Conservation (phyloP, 2,888 invertebrate genomes). For the Ochropleura leucogaster region DNA sequence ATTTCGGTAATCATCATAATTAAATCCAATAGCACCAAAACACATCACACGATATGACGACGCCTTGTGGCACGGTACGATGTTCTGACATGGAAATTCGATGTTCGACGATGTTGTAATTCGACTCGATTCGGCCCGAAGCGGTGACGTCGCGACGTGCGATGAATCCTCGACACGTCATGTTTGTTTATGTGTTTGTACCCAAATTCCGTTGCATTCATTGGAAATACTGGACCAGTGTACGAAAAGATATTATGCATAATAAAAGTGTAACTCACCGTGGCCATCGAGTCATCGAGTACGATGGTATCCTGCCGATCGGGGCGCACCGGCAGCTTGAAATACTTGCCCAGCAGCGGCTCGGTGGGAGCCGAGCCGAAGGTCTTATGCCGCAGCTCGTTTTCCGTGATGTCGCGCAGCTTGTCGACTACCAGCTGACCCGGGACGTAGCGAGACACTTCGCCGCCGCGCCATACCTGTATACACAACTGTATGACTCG, state of each 20-base stretch:
- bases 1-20: not conserved
- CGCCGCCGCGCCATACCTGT: conserved; percentile 86
- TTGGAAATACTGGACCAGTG: not conserved
- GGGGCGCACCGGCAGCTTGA: conserved; percentile 88
- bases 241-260: not conserved
- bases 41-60: not conserved
- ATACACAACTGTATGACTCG: not conserved
- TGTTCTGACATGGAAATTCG: not conserved
- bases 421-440: conserved; percentile 86
- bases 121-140: not conserved
- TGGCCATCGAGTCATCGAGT: conserved; percentile 92
- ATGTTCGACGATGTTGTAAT: not conserved
- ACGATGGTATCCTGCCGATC: conserved; percentile 86
- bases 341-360: conserved; percentile 91
- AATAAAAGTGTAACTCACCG: conserved; percentile 20
- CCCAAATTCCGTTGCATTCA: not conserved
- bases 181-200: not conserved
- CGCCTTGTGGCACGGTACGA: not conserved
- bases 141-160: not conserved
- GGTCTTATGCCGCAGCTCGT: conserved; percentile 82
- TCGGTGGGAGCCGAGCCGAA: conserved; percentile 90
- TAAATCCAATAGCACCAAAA: not conserved
- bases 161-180: not conserved
- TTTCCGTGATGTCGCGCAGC: conserved; percentile 83
- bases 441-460: conserved; percentile 88